Evolutionary conservation across 1,140 invertebrate genomes (phyloP), one percentile per base, ranked within the genome.

Genomic region (Palaemon carinicauda): DNA sequence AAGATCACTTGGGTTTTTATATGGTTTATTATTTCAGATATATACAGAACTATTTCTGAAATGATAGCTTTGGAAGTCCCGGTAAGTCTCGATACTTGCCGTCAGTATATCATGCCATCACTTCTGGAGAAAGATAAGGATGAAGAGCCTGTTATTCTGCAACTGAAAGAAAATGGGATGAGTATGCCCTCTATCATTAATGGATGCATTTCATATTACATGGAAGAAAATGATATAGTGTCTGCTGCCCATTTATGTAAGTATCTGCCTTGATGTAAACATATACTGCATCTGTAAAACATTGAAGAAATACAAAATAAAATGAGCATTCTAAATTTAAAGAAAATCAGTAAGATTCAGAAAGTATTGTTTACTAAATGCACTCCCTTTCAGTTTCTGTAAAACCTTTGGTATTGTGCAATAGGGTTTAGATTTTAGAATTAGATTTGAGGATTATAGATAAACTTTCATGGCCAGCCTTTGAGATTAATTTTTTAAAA

Each of bases 221-320:
- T 85, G 1, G 56, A 69, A 2, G 79, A 65, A 0, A 15, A 14
- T 3, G 50, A 85, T n/a, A 1, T 79, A n/a, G 21, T 33, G 54
- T 27, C 56, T n/a, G 82, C 82, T 15, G 54, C 82, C 12, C 41
- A 69, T 27, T 21, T 85, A 31, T 41, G 82, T 85, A 79, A 85
- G 82, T 51, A 29, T 33, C 27, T 71, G 10, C 0, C 12, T 41
- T n/a, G n/a, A n/a, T n/a, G n/a, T n/a, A n/a, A n/a, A n/a, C n/a
- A n/a, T n/a, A n/a, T n/a, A n/a, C n/a, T n/a, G n/a, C n/a, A n/a
- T n/a, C n/a, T 10, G 65, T 21, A 69, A 31, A 31, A 1, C 12
- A 31, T 12, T 0, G 17, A 7, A 17, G 3, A 12, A 4, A 41
- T 41, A 3, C 3, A 41, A 41, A 9, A 41, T 41, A 41, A 41